Conservation (phyloP, 2,797 vertebrate genomes). For the Crypturellus tataupa region DNA sequence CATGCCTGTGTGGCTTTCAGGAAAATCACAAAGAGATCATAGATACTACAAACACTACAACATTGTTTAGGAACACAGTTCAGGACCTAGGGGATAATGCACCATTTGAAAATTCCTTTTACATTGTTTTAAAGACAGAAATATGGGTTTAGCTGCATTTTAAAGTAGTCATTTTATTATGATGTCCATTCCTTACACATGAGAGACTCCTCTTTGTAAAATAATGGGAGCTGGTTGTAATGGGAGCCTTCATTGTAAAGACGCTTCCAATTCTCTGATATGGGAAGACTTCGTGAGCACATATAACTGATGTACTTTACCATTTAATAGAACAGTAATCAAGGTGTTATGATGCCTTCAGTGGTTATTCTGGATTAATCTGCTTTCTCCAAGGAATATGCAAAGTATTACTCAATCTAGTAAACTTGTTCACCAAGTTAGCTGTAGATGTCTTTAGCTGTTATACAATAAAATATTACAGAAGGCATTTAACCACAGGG, state of each 20-base stretch:
- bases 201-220: not conserved
- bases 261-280: not conserved
- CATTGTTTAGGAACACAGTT: not conserved
- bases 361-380: not conserved
- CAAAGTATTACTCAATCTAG: not conserved
- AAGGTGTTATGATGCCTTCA: not conserved
- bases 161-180: not conserved
- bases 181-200: not conserved
- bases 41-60: not conserved
- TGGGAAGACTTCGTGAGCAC: not conserved
- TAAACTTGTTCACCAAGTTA: not conserved
- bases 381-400: not conserved
- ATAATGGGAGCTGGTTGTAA: not conserved
- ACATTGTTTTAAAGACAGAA: not conserved
- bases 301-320: not conserved
- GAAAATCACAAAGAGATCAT: not conserved
- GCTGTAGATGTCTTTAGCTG: not conserved
- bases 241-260: not conserved
- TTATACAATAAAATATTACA: not conserved
- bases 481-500: not conserved
- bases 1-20: not conserved
- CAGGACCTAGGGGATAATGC: rapidly evolving
- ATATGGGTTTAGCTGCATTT: not conserved
- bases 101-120: not conserved
- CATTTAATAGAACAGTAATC: not conserved